Evolutionary conservation across 2,888 invertebrate genomes (phyloP).

Genomic region (Isoperla grammatica): DNA sequence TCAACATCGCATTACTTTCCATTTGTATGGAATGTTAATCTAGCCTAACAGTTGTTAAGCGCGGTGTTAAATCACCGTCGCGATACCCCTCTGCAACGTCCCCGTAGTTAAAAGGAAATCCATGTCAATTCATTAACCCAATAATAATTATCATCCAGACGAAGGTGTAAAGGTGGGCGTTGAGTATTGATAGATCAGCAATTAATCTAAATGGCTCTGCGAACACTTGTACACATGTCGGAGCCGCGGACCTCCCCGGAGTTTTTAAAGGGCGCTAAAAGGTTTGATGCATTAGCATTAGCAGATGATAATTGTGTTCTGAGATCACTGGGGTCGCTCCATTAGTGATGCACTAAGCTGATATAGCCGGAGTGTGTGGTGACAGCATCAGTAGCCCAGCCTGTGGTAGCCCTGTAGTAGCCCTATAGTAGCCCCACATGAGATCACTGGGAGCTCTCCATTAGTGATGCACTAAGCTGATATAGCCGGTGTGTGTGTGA

Average conservation of each 20-base stretch:
- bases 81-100: no score
- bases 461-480: slow-evolving; percentile 9
- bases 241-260: background rate
- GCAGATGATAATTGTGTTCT: slow-evolving; percentile 15
- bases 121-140: slow-evolving; percentile 18
- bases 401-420: no score
- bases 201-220: slow-evolving; percentile 16
- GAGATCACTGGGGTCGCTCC: background rate
- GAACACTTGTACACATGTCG: slow-evolving; percentile 7
- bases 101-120: slow-evolving; percentile 5
- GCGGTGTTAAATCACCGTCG: no score
- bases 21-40: no score
- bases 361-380: background rate
- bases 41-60: no score
- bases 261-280: slow-evolving; percentile 5
- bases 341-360: slow-evolving; percentile 9
- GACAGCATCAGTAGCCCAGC: no score
- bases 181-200: slow-evolving; percentile 16
- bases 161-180: slow-evolving; percentile 13
- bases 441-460: background rate
- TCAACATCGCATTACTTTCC: no score
- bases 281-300: slow-evolving; percentile 19
- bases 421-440: no score
- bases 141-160: slow-evolving; percentile 18
- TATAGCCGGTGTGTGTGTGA: no score